Conservation (phyloP, 2,113 vertebrate genomes). For the Lepus americanus region DNA sequence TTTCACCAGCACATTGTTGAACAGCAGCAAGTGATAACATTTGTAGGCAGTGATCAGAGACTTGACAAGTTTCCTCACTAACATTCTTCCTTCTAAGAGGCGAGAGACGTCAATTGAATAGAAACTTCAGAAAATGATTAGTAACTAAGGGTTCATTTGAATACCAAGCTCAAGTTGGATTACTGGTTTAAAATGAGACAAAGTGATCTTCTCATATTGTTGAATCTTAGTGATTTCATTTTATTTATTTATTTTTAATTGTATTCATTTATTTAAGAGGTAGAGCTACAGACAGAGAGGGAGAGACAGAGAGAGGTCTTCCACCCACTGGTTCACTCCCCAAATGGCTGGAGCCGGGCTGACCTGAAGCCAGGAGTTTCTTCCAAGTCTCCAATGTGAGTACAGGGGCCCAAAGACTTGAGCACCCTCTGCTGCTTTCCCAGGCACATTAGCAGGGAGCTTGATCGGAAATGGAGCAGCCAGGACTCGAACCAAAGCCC, state of each 20-base stretch:
- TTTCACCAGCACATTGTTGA: constrained; percentile 87
- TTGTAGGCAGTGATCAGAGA: constrained; percentile 88
- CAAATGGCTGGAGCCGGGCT: no score
- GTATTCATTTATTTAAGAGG: no score
- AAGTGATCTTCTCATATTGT: constrained; percentile 52
- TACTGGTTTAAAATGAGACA: constrained; percentile 56
- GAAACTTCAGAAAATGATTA: constrained; percentile 83
- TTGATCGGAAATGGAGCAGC: no score
- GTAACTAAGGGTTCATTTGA: constrained; percentile 66
- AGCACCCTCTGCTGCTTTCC: no score
- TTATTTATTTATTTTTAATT: not conserved
- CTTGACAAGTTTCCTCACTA: constrained; percentile 86
- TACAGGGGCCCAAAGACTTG: no score
- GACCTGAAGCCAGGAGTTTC: no score
- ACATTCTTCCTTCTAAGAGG: constrained; percentile 83
- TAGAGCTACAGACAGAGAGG: no score
- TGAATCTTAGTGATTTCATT: constrained; percentile 10
- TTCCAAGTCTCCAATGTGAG: no score
- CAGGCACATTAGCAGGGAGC: no score
- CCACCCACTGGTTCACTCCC: no score
- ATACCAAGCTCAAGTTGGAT: constrained; percentile 60
- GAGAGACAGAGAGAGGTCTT: no score
- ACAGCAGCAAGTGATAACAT: constrained; percentile 89
- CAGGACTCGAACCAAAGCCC: no score
- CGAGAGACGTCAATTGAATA: constrained; percentile 84